phyloP scores from a whole-genome alignment of 1,140 invertebrate species.

The Streblospio benedicti region DNA sequence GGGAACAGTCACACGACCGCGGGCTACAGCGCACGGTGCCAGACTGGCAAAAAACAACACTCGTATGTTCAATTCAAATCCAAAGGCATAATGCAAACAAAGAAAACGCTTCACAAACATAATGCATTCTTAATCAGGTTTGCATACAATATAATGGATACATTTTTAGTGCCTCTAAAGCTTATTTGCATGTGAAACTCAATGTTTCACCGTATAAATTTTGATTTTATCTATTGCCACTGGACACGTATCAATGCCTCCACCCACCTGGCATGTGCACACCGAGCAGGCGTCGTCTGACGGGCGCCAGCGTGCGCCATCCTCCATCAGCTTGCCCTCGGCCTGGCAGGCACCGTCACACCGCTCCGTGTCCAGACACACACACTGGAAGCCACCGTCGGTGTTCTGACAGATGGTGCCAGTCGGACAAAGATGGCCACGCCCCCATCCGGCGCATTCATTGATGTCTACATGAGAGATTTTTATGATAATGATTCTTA shows the following conservation, averaged over 20 bases:
- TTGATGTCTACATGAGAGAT: conserved; percentile 64
- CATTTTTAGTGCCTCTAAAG: too few species aligned
- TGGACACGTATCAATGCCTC: too few species aligned
- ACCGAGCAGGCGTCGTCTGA: neutral
- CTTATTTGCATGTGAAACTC: too few species aligned
- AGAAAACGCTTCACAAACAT: too few species aligned
- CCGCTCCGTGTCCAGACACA: conserved; percentile 20
- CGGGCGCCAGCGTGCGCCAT: neutral
- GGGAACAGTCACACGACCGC: conserved; percentile 55
- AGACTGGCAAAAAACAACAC: conserved; percentile 45
- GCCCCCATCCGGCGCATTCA: conserved; percentile 67
- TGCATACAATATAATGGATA: too few species aligned
- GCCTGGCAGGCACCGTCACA: conserved; percentile 42
- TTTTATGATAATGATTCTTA: too few species aligned
- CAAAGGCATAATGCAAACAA: too few species aligned
- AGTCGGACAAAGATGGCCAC: conserved; percentile 52
- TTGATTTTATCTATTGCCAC: too few species aligned
- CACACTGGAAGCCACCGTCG: conserved; percentile 34
- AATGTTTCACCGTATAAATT: too few species aligned
- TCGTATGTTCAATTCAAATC: too few species aligned
- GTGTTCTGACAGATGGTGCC: conserved; percentile 33
- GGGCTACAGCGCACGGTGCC: conserved; percentile 59
- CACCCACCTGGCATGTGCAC: conserved; percentile 5
- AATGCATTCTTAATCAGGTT: too few species aligned
- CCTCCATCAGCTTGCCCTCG: neutral